phyloP scores from a whole-genome alignment of 2,888 invertebrate species.

The Lepidochitona cinerea region DNA sequence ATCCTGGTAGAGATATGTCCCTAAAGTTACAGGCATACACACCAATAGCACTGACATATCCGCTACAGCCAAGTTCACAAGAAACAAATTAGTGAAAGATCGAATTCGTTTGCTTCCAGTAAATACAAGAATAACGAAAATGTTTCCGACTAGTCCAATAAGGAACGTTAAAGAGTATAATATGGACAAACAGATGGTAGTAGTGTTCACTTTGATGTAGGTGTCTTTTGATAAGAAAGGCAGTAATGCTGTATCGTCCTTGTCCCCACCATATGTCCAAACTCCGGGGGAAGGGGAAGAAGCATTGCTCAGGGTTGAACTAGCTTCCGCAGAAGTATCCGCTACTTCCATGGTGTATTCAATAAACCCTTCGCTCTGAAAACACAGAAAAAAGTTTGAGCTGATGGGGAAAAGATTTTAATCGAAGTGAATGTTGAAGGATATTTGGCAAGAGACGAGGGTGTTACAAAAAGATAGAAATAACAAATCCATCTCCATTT shows the following conservation, averaged over 20 bases:
- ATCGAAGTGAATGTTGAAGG: too few relatives aligned
- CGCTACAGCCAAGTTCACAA: constrained; percentile 54
- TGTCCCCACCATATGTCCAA: neutral
- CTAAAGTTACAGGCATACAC: constrained; percentile 55
- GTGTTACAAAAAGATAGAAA: too few relatives aligned
- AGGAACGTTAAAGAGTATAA: constrained; percentile 48
- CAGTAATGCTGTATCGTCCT: neutral
- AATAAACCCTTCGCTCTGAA: too few relatives aligned
- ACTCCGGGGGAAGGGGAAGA: neutral
- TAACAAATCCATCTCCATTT: too few relatives aligned
- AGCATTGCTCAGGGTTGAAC: too few relatives aligned
- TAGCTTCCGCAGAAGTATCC: too few relatives aligned
- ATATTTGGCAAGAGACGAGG: too few relatives aligned
- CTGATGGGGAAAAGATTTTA: too few relatives aligned
- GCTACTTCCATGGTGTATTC: too few relatives aligned
- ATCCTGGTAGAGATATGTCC: constrained; percentile 48
- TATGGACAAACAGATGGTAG: constrained; percentile 41
- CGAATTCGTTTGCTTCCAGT: constrained; percentile 50
- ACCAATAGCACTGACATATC: constrained; percentile 53
- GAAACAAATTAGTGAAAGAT: constrained; percentile 54
- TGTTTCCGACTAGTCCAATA: constrained; percentile 49
- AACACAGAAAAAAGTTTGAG: too few relatives aligned
- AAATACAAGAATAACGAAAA: constrained; percentile 51
- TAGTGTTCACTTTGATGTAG: neutral
- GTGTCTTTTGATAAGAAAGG: neutral